Conservation (phyloP, 1,140 invertebrate genomes). For the Dinoponera quadriceps region DNA sequence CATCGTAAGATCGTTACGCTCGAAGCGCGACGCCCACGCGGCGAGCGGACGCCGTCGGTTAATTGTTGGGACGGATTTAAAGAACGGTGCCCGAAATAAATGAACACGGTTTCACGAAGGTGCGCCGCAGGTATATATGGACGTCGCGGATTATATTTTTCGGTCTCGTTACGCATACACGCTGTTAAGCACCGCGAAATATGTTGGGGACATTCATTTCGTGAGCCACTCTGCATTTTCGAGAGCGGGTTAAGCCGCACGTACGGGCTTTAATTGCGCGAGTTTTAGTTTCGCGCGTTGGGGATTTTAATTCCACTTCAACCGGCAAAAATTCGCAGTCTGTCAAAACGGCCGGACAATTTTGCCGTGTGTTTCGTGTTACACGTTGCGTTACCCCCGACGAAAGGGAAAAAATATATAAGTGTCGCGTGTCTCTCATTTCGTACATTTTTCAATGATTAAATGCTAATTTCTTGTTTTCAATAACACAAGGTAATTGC, state of each 20-base stretch:
- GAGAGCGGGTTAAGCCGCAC: background rate
- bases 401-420: too few relatives aligned
- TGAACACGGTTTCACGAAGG: constrained; percentile 65
- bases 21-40: constrained; percentile 60
- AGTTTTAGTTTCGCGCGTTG: background rate
- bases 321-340: background rate
- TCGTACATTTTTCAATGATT: too few relatives aligned
- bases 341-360: background rate
- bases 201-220: constrained; percentile 15
- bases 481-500: too few relatives aligned
- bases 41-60: constrained; percentile 58
- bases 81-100: constrained; percentile 70
- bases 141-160: constrained; percentile 62
- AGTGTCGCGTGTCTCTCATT: too few relatives aligned
- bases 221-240: constrained; percentile 4
- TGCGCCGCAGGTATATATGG: constrained; percentile 57
- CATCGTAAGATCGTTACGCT: constrained; percentile 36
- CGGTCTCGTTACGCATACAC: background rate
- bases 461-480: too few relatives aligned
- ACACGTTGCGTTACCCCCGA: too few relatives aligned
- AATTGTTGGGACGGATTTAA: constrained; percentile 76
- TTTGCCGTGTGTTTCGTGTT: too few relatives aligned
- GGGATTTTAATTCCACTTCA: background rate
- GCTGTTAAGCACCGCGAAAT: constrained; percentile 28
- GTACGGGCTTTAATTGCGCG: constrained; percentile 17